phyloP scores from a whole-genome alignment of 2,113 vertebrate genomes.

The Gyps fulvus region DNA sequence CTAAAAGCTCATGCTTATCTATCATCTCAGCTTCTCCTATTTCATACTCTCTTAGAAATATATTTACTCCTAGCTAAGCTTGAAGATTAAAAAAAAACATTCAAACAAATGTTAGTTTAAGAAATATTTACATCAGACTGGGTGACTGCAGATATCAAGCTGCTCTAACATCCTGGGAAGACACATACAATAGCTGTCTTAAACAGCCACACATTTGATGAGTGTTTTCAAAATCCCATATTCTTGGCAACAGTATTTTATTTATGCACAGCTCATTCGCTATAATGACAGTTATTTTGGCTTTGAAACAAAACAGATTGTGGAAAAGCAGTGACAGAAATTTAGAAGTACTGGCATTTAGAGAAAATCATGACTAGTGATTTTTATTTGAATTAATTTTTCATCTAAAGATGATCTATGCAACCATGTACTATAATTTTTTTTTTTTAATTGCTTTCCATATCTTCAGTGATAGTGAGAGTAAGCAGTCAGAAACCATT shows the following conservation, averaged over 20 bases:
- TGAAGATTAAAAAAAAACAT: not conserved
- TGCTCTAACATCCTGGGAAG: not conserved
- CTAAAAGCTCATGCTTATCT: not conserved
- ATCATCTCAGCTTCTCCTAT: not conserved
- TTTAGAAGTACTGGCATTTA: not conserved
- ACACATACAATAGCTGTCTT: not conserved
- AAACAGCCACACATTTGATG: not conserved
- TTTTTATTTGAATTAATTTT: not conserved
- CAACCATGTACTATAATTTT: not conserved
- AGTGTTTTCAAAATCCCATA: not conserved
- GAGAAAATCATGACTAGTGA: not conserved
- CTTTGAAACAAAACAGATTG: not conserved
- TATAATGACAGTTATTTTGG: not conserved
- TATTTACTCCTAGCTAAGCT: not conserved
- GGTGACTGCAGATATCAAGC: not conserved
- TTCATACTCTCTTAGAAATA: not conserved
- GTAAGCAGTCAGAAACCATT: not conserved
- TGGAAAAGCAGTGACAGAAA: not conserved
- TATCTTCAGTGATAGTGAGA: not conserved
- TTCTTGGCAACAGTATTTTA: not conserved
- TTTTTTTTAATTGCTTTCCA: not conserved
- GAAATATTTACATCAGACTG: not conserved
- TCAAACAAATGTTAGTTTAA: not conserved
- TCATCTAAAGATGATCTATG: not conserved
- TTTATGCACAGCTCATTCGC: not conserved